Percentiles rank a stretch among this genome's conserved stretches.
Conservation (phyloP, 2,888 invertebrate species). For the Gari tellinella region DNA sequence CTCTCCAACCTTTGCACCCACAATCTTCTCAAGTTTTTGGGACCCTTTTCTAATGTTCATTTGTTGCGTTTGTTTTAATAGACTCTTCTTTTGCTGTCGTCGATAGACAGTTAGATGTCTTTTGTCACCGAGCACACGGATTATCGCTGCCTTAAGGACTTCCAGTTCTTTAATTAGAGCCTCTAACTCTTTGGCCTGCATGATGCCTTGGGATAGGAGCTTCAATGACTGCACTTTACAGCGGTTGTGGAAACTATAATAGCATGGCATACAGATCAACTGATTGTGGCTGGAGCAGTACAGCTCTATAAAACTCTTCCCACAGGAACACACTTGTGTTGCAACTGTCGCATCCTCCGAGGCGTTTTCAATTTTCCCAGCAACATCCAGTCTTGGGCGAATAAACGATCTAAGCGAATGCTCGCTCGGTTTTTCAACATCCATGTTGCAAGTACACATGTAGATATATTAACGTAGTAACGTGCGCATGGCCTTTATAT, state of each 20-base stretch:
- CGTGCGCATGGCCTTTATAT: too few relatives aligned
- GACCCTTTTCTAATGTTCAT: constrained; percentile 3
- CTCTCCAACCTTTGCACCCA: not conserved
- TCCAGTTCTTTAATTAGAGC: not conserved
- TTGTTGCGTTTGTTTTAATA: not conserved
- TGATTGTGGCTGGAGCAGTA: constrained; percentile 1
- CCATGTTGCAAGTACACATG: too few relatives aligned
- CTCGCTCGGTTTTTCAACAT: too few relatives aligned
- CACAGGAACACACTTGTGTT: constrained; percentile 1
- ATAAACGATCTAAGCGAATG: too few relatives aligned
- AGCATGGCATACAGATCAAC: constrained; percentile 10
- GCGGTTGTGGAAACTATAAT: not conserved
- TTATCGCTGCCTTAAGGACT: constrained; percentile 4
- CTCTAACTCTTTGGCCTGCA: not conserved
- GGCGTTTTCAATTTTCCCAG: too few relatives aligned
- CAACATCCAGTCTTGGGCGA: too few relatives aligned
- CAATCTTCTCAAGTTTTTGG: constrained; percentile 1
- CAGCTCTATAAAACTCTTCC: not conserved
- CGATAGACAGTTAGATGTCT: not conserved
- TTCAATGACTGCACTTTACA: not conserved
- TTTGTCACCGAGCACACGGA: not conserved
- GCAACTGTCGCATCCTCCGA: not conserved
- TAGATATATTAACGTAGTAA: too few relatives aligned
- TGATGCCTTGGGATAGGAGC: not conserved
- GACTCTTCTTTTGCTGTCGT: constrained; percentile 3